These are phyloP conservation scores for Cyrtorhinus lividipennis DNA, from an alignment of 1,140 invertebrate species.

Conservation along the genomic window DNA sequence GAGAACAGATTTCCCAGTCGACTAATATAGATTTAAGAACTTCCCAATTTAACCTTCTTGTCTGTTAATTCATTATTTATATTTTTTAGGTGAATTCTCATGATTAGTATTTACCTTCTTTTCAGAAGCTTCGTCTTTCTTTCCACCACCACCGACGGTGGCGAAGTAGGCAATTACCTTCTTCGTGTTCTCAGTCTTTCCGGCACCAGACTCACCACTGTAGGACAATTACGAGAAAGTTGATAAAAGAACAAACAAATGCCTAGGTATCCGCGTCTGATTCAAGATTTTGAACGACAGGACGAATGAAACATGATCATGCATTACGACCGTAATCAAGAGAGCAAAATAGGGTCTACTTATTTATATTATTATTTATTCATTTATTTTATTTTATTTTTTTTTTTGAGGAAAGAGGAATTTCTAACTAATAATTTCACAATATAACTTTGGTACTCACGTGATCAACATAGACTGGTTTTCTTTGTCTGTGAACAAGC, in stretches of 20 bases:
- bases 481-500: slow-evolving; percentile 54
- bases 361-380: no score
- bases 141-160: slow-evolving; percentile 76
- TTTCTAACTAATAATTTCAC: no score
- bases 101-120: slow-evolving; percentile 26
- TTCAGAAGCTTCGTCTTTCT: slow-evolving; percentile 39
- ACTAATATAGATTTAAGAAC: background rate
- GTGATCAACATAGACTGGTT: slow-evolving; percentile 99
- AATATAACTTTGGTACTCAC: slow-evolving; percentile 54
- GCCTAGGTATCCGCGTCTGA: no score
- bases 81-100: background rate
- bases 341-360: no score
- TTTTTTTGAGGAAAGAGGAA: no score
- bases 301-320: no score
- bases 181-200: slow-evolving; percentile 99
- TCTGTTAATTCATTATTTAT: background rate
- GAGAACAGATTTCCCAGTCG: background rate
- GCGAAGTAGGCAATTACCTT: slow-evolving; percentile 99
- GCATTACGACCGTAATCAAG: no score
- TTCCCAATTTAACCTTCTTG: background rate
- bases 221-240: slow-evolving; percentile 22
- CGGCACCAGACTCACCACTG: slow-evolving; percentile 96
- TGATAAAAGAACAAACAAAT: background rate
- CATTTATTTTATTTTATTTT: no score
- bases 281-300: no score